Conservation (phyloP, 2,113 vertebrate species). For the Chamaetylas fuelleborni region DNA sequence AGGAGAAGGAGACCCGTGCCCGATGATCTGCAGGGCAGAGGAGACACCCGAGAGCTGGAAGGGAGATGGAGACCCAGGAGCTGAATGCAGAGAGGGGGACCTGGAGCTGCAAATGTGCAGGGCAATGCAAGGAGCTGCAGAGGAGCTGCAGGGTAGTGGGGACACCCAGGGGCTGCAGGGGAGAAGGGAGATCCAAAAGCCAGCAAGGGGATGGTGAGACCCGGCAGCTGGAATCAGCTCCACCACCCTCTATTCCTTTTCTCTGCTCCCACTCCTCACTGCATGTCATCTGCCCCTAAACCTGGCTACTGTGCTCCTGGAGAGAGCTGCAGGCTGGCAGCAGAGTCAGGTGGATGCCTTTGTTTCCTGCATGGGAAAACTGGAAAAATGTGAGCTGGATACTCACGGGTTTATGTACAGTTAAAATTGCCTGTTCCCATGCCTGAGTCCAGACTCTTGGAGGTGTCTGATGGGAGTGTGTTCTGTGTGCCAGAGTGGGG, state of each 20-base stretch:
- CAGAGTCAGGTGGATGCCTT: background rate
- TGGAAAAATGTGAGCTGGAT: background rate
- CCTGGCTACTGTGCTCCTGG: accelerated
- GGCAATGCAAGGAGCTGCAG: background rate
- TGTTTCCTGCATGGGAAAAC: background rate
- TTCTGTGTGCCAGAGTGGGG: background rate
- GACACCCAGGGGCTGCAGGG: background rate
- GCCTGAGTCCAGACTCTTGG: accelerated
- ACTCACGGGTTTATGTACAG: background rate
- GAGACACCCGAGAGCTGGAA: background rate
- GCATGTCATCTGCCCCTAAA: background rate
- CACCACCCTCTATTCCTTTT: background rate
- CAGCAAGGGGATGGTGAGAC: background rate
- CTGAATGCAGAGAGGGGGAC: background rate
- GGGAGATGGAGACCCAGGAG: background rate
- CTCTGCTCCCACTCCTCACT: background rate
- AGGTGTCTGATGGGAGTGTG: background rate
- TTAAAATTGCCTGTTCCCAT: background rate
- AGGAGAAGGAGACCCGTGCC: background rate
- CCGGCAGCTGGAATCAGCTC: background rate
- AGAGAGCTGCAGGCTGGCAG: background rate
- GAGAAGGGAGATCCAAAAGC: background rate
- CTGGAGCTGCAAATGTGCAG: too few species aligned
- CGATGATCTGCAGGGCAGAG: background rate
- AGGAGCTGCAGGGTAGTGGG: background rate